These are phyloP conservation scores for Lepisosteus osseus DNA, from an alignment of 2,113 vertebrate genomes.

Conservation along the genomic window DNA sequence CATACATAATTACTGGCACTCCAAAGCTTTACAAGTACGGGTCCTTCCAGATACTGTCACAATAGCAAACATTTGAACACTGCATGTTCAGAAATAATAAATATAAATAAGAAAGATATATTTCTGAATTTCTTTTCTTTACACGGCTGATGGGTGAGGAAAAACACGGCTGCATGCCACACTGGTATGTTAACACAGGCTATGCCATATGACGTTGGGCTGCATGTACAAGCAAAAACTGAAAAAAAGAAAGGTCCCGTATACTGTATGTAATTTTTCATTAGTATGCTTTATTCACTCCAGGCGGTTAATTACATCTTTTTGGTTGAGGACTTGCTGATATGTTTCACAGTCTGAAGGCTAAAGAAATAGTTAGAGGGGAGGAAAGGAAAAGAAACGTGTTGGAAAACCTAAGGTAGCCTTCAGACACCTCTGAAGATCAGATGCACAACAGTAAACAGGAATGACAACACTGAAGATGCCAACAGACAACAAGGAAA, in stretches of 20 bases:
- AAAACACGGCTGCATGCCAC: conserved; percentile 21
- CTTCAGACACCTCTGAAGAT: conserved; percentile 48
- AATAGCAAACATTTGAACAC: conserved; percentile 13
- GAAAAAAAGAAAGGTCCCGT: conserved; percentile 16
- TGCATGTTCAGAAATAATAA: conserved; percentile 13
- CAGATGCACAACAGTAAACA: conserved; percentile 38
- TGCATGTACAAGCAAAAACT: conserved; percentile 24
- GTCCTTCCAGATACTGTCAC: conserved; percentile 21
- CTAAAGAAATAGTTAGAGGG: conserved; percentile 45
- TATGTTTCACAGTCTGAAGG: conserved; percentile 38
- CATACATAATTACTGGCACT: background rate
- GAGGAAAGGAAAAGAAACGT: conserved; percentile 28
- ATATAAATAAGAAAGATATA: conserved; percentile 11
- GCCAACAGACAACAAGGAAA: conserved; percentile 47
- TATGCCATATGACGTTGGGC: conserved; percentile 25
- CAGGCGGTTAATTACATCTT: conserved; percentile 22
- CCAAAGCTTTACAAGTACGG: conserved; percentile 22
- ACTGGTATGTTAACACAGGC: conserved; percentile 28
- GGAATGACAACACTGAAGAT: conserved; percentile 38
- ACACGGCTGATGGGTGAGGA: background rate
- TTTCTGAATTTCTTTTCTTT: conserved; percentile 16
- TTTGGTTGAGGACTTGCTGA: conserved; percentile 22
- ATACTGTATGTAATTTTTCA: conserved; percentile 9
- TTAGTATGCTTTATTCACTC: conserved; percentile 30
- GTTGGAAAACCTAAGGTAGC: conserved; percentile 56